Base-by-base conservation (phyloP, 1,140 invertebrate species). In the Papilio machaon region DNA sequence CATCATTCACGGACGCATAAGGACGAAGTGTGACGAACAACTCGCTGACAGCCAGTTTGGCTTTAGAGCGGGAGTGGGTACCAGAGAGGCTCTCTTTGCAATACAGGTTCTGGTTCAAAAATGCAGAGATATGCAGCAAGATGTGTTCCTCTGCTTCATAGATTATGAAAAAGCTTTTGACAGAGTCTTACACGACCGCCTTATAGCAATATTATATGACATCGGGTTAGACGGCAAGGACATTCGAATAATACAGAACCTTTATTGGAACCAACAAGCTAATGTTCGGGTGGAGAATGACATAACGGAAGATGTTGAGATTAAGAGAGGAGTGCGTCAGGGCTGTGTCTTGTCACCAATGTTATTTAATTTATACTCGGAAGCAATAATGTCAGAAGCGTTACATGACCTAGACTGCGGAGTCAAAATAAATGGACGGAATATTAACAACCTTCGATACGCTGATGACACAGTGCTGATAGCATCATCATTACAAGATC, bases 81-180 rank as follows among this genome's bases (percentile, higher is more conserved):
- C 80, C 3, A 58, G 81, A 74, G 81, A 83, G 30, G 82, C 80
- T 4, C 78, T 80, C 6, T 82, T 85, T 76, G 80, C 78, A 8
- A 11, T 85, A 19, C 46, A 82, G 8, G 78, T 85, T 73, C 46
- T 85, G 15, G 78, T 84, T 2, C 60, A 85, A 35, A 84, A 84
- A 70, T 84, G 81, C 60, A 76, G 67, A 81, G 80, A 81, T 58
- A 85, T 84, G 77, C 80, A 85, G 7, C 58, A 74, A 35, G 81
- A 84, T 67, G 54, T 82, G 5, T 80, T 82, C 19, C 23, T 86
- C 3, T 85, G 81, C 23, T 86, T 86, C 67, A 60, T 83, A 10
- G 81, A 83, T 54, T 86, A 85, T 11, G 82, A 84, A 73, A 83
- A 86, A 58, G 82, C 81, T 0, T 86, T 84, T 35, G 80, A 85